These are phyloP conservation scores for Pomacea maculata DNA, from an alignment of 1,140 invertebrate genomes.

Conservation along the genomic window DNA sequence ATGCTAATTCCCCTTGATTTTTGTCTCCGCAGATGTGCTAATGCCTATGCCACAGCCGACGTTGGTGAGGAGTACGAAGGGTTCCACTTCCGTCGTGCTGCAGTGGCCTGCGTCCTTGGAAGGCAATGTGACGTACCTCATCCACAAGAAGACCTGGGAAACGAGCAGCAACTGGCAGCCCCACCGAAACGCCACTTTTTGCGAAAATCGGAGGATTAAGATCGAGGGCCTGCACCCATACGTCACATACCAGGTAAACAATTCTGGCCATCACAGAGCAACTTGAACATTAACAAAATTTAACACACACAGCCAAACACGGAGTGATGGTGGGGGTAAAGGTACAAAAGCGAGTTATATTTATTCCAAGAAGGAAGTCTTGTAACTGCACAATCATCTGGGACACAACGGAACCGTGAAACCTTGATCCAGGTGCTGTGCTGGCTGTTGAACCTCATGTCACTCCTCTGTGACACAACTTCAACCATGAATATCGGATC, in stretches of 20 bases:
- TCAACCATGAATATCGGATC: too few relatives aligned
- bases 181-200: constrained; percentile 75
- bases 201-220: constrained; percentile 73
- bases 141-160: constrained; percentile 81
- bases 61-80: constrained; percentile 78
- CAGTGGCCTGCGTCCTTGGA: constrained; percentile 76
- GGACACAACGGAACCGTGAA: too few relatives aligned
- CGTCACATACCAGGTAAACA: constrained; percentile 84
- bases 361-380: too few relatives aligned
- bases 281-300: not conserved
- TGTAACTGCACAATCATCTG: too few relatives aligned
- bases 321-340: too few relatives aligned
- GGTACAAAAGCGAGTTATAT: too few relatives aligned
- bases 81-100: constrained; percentile 79
- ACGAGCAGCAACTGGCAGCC: constrained; percentile 76
- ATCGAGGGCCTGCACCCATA: constrained; percentile 81
- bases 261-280: not conserved
- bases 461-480: too few relatives aligned
- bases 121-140: constrained; percentile 75
- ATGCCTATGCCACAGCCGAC: constrained; percentile 78
- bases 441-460: too few relatives aligned
- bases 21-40: constrained; percentile 70
- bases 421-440: too few relatives aligned
- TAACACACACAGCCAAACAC: not conserved
- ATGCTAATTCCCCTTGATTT: too few relatives aligned